phyloP scores from a whole-genome alignment of 2,113 vertebrate species.

The Anoplopoma fimbria region DNA sequence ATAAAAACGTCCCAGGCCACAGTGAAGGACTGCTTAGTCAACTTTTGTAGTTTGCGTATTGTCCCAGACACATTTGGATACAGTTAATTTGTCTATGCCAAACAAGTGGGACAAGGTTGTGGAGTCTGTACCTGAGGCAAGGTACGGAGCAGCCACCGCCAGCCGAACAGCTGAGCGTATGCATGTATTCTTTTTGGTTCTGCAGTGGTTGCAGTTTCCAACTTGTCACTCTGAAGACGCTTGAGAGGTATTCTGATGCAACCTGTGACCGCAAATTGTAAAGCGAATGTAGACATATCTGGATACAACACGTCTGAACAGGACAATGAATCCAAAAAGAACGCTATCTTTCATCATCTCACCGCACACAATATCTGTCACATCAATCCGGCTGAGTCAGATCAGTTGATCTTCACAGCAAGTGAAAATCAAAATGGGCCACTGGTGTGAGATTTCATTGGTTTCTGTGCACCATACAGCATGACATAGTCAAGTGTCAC shows the following conservation, averaged over 20 bases:
- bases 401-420: slow-evolving; percentile 38
- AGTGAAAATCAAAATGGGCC: slow-evolving; percentile 46
- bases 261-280: slow-evolving; percentile 3
- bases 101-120: slow-evolving; percentile 74
- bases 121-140: slow-evolving; percentile 59
- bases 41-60: slow-evolving; percentile 29
- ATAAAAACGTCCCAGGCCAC: slow-evolving; percentile 52
- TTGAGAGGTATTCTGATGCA: background rate
- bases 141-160: too few species aligned
- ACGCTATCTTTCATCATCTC: slow-evolving; percentile 45
- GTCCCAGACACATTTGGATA: slow-evolving; percentile 36
- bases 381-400: slow-evolving; percentile 21
- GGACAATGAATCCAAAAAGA: background rate
- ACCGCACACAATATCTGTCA: background rate
- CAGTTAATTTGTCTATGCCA: slow-evolving; percentile 62
- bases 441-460: slow-evolving; percentile 64
- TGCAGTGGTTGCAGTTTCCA: slow-evolving; percentile 39
- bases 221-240: background rate
- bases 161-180: background rate
- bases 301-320: slow-evolving; percentile 1
- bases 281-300: background rate
- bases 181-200: background rate
- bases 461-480: slow-evolving; percentile 36
- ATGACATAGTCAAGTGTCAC: slow-evolving; percentile 26
- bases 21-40: slow-evolving; percentile 49